Percentiles rank a stretch among this genome's conserved stretches.
These are phyloP conservation scores for Dascyllus trimaculatus DNA, from an alignment of 2,113 vertebrate genomes.

Conservation along the genomic window DNA sequence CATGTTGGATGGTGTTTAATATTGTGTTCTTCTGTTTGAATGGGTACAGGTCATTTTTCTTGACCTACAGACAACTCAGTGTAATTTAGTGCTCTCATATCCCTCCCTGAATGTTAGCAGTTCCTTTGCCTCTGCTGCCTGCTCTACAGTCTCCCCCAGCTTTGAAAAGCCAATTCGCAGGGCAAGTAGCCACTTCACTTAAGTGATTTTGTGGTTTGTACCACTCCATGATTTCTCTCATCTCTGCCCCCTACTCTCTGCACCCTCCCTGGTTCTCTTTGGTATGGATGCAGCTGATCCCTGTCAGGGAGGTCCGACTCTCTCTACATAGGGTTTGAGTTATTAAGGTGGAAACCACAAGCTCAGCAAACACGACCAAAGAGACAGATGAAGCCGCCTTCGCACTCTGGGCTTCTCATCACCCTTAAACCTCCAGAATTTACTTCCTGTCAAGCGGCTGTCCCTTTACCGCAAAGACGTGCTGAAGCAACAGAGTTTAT, in stretches of 20 bases:
- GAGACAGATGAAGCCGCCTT: constrained; percentile 70
- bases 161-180: constrained; percentile 27
- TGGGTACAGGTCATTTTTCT: constrained; percentile 15
- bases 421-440: constrained; percentile 65
- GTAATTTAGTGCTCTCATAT: constrained; percentile 1
- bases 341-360: constrained; percentile 66
- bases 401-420: constrained; percentile 68
- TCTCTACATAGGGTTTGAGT: constrained; percentile 47
- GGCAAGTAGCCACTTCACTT: constrained; percentile 39
- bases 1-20: constrained; percentile 11
- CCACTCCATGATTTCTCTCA: constrained; percentile 36
- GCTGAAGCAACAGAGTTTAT: constrained; percentile 16
- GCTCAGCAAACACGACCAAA: constrained; percentile 75
- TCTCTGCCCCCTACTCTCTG: constrained; percentile 1
- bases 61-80: not conserved
- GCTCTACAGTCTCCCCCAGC: not conserved
- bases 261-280: not conserved
- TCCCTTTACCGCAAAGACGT: constrained; percentile 6
- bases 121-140: not conserved
- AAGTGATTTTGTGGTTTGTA: constrained; percentile 29
- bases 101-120: not conserved
- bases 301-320: constrained; percentile 56
- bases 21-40: constrained; percentile 5
- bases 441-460: constrained; percentile 55
- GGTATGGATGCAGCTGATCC: constrained; percentile 47